Evolutionary conservation across 2,888 invertebrate species (phyloP).

Genomic region (Sphaerophoria rueppellii): DNA sequence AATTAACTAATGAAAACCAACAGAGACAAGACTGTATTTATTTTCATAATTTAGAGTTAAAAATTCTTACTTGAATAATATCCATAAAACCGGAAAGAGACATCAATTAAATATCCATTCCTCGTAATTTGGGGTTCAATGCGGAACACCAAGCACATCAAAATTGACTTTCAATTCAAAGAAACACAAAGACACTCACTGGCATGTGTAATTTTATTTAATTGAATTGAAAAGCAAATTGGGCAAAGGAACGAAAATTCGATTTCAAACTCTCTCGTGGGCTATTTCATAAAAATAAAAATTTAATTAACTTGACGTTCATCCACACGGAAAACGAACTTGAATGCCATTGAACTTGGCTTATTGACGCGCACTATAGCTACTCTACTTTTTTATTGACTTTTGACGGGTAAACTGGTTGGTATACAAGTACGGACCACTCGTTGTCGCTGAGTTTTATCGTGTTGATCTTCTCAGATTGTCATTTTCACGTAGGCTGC

Average conservation of each 20-base stretch:
- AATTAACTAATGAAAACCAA: too few relatives aligned
- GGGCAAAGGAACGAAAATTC: conserved; percentile 15
- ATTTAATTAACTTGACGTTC: conserved; percentile 53
- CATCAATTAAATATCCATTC: conserved; percentile 62
- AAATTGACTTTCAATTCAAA: conserved; percentile 49
- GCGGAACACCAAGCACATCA: conserved; percentile 24
- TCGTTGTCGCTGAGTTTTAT: conserved; percentile 11
- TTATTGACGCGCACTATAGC: conserved; percentile 16
- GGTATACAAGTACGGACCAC: not conserved
- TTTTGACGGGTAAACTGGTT: not conserved
- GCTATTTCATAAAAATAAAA: conserved; percentile 26
- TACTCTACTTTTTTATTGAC: conserved; percentile 36
- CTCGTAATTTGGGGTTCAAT: conserved; percentile 62
- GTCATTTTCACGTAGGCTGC: conserved; percentile 45
- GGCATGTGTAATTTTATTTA: conserved; percentile 27
- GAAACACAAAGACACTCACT: not conserved
- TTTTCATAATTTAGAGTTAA: too few relatives aligned
- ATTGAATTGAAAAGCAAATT: conserved; percentile 40
- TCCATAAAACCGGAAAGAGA: conserved; percentile 19
- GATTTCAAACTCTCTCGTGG: not conserved
- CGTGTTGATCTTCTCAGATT: conserved; percentile 56
- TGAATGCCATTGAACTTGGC: conserved; percentile 71
- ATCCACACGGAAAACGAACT: conserved; percentile 53
- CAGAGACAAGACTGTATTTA: too few relatives aligned
- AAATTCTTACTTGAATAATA: too few relatives aligned